Evolutionary conservation across 2,113 vertebrate genomes (phyloP), one percentile per base, ranked within the genome.

Genomic region (Nematolebias whitei): DNA sequence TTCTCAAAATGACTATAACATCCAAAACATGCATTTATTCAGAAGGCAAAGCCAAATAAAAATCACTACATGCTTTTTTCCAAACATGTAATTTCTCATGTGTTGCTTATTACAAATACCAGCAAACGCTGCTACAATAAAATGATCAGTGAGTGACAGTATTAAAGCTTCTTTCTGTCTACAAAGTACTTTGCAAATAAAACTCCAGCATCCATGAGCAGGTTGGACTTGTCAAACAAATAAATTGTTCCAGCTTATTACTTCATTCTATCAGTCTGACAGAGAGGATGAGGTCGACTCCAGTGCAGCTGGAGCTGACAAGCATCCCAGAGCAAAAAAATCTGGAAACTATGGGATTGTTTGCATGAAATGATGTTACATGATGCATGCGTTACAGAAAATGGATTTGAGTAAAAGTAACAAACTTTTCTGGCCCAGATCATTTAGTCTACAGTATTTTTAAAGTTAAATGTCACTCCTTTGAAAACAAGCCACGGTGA

Each of bases 1-100:
- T 78, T 70, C 53, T 49, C 24, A 61, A 83, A 80, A 89, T 62
- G 65, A 62, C 58, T 59, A 62, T 60, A 65, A 68, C 14, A 12
- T 63, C 0, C 2, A 58, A 71, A 60, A 53, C 65, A 71, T 4
- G 50, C 39, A 64, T 80, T 68, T 75, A 59, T 73, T 59, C 47
- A 71, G 19, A 18, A 69, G 75, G 59, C 40, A 73, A 22, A 12
- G 66, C 26, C 16, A 2, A 57, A 59, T 82, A 64, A 63, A 14
- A 67, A 65, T 68, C 9, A 44, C 43, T 50, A 39, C 29, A 43
- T 41, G 68, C 72, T 73, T 74, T 57, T 47, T 32, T 23, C 14
- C 20, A n/a, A n/a, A n/a, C 56, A 58, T 63, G 18, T 60, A 63
- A 64, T 56, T 71, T 53, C 45, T 44, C 26, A 59, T n/a, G 12